phyloP scores from a whole-genome alignment of 2,113 vertebrate genomes.

The Podarcis muralis region DNA sequence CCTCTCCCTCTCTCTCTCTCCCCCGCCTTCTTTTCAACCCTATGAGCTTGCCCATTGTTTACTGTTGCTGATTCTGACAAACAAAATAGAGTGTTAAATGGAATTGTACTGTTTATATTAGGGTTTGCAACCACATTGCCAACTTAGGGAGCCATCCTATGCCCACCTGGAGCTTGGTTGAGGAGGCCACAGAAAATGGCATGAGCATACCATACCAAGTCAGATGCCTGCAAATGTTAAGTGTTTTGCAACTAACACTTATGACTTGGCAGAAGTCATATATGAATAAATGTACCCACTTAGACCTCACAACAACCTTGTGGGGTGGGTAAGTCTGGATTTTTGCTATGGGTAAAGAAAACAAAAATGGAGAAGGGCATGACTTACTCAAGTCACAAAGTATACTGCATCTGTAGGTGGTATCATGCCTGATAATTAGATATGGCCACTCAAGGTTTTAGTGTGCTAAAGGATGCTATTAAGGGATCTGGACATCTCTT shows the following conservation, averaged over 20 bases:
- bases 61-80: too few species aligned
- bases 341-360: conserved; percentile 35
- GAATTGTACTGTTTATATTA: neutral
- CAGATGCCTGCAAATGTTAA: neutral
- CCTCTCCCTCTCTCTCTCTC: too few species aligned
- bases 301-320: conserved; percentile 58
- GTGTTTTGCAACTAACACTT: neutral
- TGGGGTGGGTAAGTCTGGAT: conserved; percentile 54
- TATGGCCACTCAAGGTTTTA: neutral
- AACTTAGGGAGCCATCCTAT: neutral
- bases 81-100: too few species aligned
- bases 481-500: neutral
- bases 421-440: neutral
- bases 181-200: neutral
- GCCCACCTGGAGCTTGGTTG: neutral
- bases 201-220: neutral
- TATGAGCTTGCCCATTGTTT: too few species aligned
- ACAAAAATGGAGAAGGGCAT: conserved; percentile 14
- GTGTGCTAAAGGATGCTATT: neutral
- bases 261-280: neutral
- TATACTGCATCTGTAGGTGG: neutral
- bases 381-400: conserved; percentile 3
- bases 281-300: conserved; percentile 1
- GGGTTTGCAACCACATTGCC: neutral
- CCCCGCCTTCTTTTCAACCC: too few species aligned